phyloP scores from a whole-genome alignment of 1,140 invertebrate species.

The Neuroterus valhalla region DNA sequence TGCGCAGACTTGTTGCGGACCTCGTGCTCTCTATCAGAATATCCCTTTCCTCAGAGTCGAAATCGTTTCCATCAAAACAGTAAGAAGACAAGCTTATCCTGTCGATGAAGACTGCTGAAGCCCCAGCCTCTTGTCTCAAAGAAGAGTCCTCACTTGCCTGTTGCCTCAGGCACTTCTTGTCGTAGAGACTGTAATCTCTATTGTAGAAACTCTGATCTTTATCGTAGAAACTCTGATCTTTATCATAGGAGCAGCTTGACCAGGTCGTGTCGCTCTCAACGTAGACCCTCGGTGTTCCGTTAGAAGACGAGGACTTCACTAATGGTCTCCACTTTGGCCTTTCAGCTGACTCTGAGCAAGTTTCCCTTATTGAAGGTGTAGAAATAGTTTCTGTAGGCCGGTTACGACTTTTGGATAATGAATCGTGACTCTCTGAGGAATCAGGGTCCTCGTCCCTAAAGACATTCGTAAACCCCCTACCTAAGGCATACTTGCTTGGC shows the following conservation, averaged over 20 bases:
- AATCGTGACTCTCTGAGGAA: constrained; percentile 54
- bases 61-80: constrained; percentile 60
- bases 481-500: constrained; percentile 41
- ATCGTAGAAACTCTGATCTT: constrained; percentile 19
- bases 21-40: constrained; percentile 55
- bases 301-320: constrained; percentile 58
- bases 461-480: constrained; percentile 49
- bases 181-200: neutral
- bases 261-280: constrained; percentile 52
- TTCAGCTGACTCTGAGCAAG: neutral
- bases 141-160: constrained; percentile 33
- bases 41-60: constrained; percentile 63
- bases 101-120: constrained; percentile 12
- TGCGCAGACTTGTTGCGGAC: constrained; percentile 54
- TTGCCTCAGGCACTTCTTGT: neutral
- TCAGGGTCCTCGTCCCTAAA: constrained; percentile 57
- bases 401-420: constrained; percentile 44
- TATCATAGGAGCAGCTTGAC: constrained; percentile 51
- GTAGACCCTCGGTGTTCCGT: constrained; percentile 49
- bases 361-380: constrained; percentile 12
- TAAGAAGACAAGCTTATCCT: constrained; percentile 59
- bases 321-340: constrained; percentile 46
- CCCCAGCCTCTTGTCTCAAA: constrained; percentile 39
- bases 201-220: neutral
- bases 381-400: constrained; percentile 18